Evolutionary conservation across 2,888 invertebrate species (phyloP).

Genomic region (Trimorus sp.): DNA sequence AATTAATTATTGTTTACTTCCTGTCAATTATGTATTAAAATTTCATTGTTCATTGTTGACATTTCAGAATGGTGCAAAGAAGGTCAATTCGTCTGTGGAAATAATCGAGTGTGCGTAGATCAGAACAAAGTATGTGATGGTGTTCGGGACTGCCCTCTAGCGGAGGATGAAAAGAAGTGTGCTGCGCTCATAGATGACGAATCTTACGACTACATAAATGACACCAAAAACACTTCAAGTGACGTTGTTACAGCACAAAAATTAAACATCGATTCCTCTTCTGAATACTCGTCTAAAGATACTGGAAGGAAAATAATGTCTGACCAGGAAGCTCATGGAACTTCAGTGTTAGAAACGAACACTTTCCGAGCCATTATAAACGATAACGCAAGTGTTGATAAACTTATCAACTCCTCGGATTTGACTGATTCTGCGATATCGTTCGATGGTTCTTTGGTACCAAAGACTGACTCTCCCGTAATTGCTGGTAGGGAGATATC

Average conservation of each 20-base stretch:
- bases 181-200: conserved; percentile 80
- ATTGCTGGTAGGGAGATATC: conserved; percentile 62
- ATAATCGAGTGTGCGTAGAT: conserved; percentile 87
- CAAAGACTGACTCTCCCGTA: conserved; percentile 20
- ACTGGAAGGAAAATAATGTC: conserved; percentile 17
- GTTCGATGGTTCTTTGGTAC: neutral
- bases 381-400: conserved; percentile 36
- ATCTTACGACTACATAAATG: conserved; percentile 34
- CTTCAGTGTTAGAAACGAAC: conserved; percentile 72
- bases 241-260: neutral
- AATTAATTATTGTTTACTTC: neutral
- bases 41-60: conserved; percentile 15
- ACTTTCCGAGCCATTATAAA: conserved; percentile 70
- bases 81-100: conserved; percentile 89
- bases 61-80: conserved; percentile 88
- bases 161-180: conserved; percentile 90
- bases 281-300: conserved; percentile 22
- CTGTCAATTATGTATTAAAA: neutral
- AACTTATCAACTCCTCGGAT: conserved; percentile 41
- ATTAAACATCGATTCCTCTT: neutral
- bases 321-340: conserved; percentile 74
- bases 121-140: conserved; percentile 87
- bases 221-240: neutral
- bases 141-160: conserved; percentile 86
- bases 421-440: conserved; percentile 45